A percentile compares a stretch with the other conserved stretches of the same genome.
Evolutionary conservation across 92 coral and sea anemone species (phyloP).

Genomic region (Epizoanthus scotinus): DNA sequence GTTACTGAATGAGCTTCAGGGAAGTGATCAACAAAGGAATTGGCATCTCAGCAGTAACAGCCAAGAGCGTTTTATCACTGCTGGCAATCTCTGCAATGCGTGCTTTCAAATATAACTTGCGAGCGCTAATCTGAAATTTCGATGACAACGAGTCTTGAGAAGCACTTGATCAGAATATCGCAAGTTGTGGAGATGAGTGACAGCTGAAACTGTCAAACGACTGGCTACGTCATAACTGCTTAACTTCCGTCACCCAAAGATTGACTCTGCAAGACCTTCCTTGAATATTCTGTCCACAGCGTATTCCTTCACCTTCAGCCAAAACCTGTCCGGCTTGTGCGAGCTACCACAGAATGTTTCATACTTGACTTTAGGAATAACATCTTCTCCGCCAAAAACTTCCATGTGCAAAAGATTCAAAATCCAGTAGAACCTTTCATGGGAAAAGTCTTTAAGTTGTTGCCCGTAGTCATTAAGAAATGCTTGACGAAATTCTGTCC

Average conservation of each 20-base stretch:
- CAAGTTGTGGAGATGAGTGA: not conserved
- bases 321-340: constrained; percentile 20
- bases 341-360: constrained; percentile 26
- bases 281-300: constrained; percentile 36
- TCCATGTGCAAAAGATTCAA: constrained; percentile 33
- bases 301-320: constrained; percentile 39
- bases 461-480: constrained; percentile 31
- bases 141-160: too few species aligned
- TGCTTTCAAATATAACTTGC: too few species aligned
- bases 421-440: constrained; percentile 36
- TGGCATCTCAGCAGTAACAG: too few species aligned
- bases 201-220: not conserved
- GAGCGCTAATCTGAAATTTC: too few species aligned
- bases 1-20: too few species aligned
- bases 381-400: constrained; percentile 26
- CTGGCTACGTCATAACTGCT: not conserved
- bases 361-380: not conserved
- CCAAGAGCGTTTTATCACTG: too few species aligned
- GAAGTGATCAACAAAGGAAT: too few species aligned
- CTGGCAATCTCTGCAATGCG: too few species aligned
- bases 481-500: constrained; percentile 38
- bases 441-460: constrained; percentile 36
- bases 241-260: constrained; percentile 14
- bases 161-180: too few species aligned
- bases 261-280: constrained; percentile 37